A percentile compares a stretch with the other conserved stretches of the same genome.
Conservation (phyloP, 2,888 invertebrate species). For the Tethea ocularis region DNA sequence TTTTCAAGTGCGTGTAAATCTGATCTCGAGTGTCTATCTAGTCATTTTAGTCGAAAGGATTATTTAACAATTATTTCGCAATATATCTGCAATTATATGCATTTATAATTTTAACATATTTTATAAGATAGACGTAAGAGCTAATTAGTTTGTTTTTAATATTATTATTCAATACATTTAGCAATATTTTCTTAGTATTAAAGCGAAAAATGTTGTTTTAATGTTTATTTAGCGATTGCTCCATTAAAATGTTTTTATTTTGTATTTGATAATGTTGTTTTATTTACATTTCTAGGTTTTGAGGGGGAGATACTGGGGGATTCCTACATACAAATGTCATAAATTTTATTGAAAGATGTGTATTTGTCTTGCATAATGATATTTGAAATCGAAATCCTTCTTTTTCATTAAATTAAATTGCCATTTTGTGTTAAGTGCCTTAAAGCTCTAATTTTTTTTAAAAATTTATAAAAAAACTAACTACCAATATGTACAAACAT, state of each 20-base stretch:
- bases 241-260: slow-evolving; percentile 71
- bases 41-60: not conserved
- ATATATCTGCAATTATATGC: not conserved
- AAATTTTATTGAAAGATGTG: no score
- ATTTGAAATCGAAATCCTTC: no score
- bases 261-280: slow-evolving; percentile 62
- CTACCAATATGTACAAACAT: no score
- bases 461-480: no score
- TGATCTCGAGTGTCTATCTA: slow-evolving; percentile 1
- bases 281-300: slow-evolving; percentile 27
- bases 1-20: not conserved
- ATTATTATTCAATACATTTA: slow-evolving; percentile 28
- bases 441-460: no score
- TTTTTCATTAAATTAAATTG: no score
- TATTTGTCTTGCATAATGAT: no score
- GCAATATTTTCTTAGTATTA: slow-evolving; percentile 35
- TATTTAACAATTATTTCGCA: not conserved
- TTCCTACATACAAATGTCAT: no score
- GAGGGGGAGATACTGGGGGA: no score
- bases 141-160: slow-evolving; percentile 27
- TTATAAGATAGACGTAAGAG: slow-evolving; percentile 14
- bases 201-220: slow-evolving; percentile 41
- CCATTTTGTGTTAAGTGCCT: no score
- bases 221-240: slow-evolving; percentile 49
- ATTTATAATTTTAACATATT: slow-evolving; percentile 8